A percentile compares a stretch with the other conserved stretches of the same genome.
Conservation (phyloP, 2,888 invertebrate species). For the Dynastes tityus region DNA sequence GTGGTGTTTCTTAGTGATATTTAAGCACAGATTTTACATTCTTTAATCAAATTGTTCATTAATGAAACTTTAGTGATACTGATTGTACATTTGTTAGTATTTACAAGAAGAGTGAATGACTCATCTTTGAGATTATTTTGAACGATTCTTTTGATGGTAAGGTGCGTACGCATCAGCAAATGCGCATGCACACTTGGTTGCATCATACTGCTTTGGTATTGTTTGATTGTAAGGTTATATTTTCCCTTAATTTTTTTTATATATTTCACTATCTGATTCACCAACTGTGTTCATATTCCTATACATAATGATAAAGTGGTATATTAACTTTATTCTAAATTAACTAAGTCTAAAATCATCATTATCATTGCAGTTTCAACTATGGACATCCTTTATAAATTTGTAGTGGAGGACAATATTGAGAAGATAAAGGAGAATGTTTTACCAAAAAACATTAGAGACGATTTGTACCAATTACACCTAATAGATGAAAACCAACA, state of each 20-base stretch:
- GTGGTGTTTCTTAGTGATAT: neutral
- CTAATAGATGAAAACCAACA: slow-evolving; percentile 57
- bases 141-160: slow-evolving; percentile 14
- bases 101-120: slow-evolving; percentile 1
- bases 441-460: slow-evolving; percentile 53
- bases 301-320: slow-evolving; percentile 46
- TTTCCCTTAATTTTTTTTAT: slow-evolving; percentile 24
- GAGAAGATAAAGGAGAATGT: slow-evolving; percentile 56
- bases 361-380: slow-evolving; percentile 25
- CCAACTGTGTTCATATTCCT: slow-evolving; percentile 18
- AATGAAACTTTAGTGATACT: neutral
- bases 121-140: slow-evolving; percentile 17
- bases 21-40: neutral
- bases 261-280: neutral
- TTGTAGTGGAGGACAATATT: slow-evolving; percentile 52
- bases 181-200: slow-evolving; percentile 36
- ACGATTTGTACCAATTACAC: slow-evolving; percentile 55
- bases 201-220: slow-evolving; percentile 11
- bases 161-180: slow-evolving; percentile 11
- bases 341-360: neutral
- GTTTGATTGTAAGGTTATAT: slow-evolving; percentile 39
- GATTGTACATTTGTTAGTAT: neutral
- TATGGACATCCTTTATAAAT: slow-evolving; percentile 43
- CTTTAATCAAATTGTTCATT: neutral
- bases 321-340: neutral